These are phyloP conservation scores for Xanthorhoe designata DNA, from an alignment of 2,888 invertebrate species.

Conservation along the genomic window DNA sequence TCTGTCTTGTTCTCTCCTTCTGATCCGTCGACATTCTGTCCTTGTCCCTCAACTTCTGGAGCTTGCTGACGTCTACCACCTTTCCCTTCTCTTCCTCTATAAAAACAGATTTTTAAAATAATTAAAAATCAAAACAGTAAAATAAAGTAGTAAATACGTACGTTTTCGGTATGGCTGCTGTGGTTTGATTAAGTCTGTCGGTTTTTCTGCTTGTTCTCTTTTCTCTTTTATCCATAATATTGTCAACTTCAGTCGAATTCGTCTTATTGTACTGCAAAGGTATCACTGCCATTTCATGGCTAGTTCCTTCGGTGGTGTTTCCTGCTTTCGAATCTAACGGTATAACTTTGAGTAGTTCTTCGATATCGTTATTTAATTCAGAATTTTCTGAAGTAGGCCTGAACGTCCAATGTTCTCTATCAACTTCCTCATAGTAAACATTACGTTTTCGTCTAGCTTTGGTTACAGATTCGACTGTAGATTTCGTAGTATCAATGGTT, in stretches of 20 bases:
- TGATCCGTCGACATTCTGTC: conserved; percentile 41
- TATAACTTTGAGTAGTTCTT: conserved; percentile 70
- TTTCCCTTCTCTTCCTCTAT: conserved; percentile 78
- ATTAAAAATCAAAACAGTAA: neutral
- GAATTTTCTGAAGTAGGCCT: conserved; percentile 50
- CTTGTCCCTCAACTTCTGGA: conserved; percentile 57
- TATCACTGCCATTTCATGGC: conserved; percentile 67
- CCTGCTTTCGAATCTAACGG: conserved; percentile 55
- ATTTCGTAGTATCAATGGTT: conserved; percentile 54
- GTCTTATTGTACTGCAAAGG: conserved; percentile 71
- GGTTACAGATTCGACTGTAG: conserved; percentile 44
- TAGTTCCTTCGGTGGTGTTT: conserved; percentile 48
- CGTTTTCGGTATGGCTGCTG: conserved; percentile 81
- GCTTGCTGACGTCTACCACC: conserved; percentile 67
- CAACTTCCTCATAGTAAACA: conserved; percentile 59
- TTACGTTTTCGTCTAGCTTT: conserved; percentile 66
- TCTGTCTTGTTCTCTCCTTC: conserved; percentile 56
- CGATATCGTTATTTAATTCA: conserved; percentile 59
- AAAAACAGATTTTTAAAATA: conserved; percentile 24
- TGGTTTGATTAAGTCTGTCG: conserved; percentile 80
- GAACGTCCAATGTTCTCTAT: conserved; percentile 60
- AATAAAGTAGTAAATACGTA: conserved; percentile 53
- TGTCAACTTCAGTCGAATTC: conserved; percentile 74
- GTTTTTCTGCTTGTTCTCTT: conserved; percentile 83
- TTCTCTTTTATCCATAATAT: conserved; percentile 73